These are phyloP conservation scores for Andrena chrysosceles DNA, from an alignment of 2,888 invertebrate genomes.

Conservation along the genomic window DNA sequence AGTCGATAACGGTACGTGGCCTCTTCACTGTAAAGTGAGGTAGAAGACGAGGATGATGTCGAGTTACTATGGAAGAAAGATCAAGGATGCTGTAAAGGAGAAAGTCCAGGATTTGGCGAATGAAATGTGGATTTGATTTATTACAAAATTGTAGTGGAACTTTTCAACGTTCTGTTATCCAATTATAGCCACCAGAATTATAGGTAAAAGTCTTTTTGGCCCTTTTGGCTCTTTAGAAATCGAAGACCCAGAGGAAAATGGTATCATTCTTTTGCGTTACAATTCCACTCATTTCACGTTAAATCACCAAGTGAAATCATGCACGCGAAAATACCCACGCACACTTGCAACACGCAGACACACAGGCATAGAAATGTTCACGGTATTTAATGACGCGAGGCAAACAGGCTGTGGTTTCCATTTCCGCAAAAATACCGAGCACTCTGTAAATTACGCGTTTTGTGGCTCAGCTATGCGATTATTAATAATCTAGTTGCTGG, in stretches of 20 bases:
- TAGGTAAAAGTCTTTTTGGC: no score
- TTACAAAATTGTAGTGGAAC: no score
- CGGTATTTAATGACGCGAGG: constrained; percentile 62
- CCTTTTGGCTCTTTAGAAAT: neutral
- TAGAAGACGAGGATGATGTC: no score
- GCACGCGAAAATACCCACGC: constrained; percentile 16
- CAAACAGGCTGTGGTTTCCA: constrained; percentile 67
- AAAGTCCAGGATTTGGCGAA: no score
- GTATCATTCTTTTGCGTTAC: neutral
- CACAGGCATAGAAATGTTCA: neutral
- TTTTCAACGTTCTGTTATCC: no score
- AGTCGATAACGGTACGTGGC: no score
- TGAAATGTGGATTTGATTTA: no score
- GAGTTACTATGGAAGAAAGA: no score
- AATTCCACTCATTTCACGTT: neutral
- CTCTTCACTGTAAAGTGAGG: no score
- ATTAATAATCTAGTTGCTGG: constrained; percentile 26
- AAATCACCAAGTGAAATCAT: constrained; percentile 38
- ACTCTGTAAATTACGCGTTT: constrained; percentile 34
- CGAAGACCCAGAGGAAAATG: neutral
- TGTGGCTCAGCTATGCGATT: constrained; percentile 14
- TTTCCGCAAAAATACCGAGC: constrained; percentile 66
- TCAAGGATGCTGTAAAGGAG: no score
- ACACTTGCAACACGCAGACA: neutral
- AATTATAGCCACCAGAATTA: no score